Base-by-base conservation (phyloP, 2,888 invertebrate species). In the Cryptophagus acutangulus region DNA sequence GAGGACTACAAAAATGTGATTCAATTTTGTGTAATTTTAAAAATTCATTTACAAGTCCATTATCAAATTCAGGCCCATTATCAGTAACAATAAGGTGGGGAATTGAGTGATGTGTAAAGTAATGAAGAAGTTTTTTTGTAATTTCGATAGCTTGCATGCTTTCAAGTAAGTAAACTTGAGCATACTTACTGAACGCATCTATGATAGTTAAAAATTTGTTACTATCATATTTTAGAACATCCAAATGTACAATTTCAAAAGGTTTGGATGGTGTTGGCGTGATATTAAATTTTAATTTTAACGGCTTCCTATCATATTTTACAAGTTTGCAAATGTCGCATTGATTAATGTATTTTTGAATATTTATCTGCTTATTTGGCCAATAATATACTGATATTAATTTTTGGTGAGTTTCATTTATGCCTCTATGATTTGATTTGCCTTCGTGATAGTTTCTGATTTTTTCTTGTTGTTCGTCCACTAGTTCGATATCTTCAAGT, bases 111-210 rank as follows among this genome's bases (percentile, higher is more conserved):
- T n/a, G n/a, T n/a, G n/a, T n/a, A n/a, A n/a, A n/a, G n/a, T n/a
- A n/a, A n/a, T n/a, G n/a, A n/a, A n/a, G n/a, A n/a, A n/a, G n/a
- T n/a, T n/a, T n/a, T n/a, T n/a, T n/a, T n/a, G n/a, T n/a, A n/a
- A n/a, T n/a, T n/a, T n/a, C n/a, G n/a, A n/a, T n/a, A n/a, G n/a
- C n/a, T n/a, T n/a, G n/a, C n/a, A n/a, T n/a, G n/a, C n/a, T n/a
- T n/a, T n/a, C n/a, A n/a, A n/a, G n/a, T n/a, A n/a, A n/a, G 13
- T 37, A 37, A 30, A 30, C 37, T 16, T 37, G 30, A 17, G 37
- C 29, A 12, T 37, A 37, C 30, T 37, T 37, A 9, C 18, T 30
- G 8, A 37, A 29, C 4, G 30, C 14, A 13, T 37, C 37, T 3
- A 37, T 20, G 8, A 37, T 17, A 17, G 17, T 29, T 2, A 30